These are phyloP conservation scores for Falco peregrinus DNA, from an alignment of 2,797 vertebrate species.

Conservation along the genomic window DNA sequence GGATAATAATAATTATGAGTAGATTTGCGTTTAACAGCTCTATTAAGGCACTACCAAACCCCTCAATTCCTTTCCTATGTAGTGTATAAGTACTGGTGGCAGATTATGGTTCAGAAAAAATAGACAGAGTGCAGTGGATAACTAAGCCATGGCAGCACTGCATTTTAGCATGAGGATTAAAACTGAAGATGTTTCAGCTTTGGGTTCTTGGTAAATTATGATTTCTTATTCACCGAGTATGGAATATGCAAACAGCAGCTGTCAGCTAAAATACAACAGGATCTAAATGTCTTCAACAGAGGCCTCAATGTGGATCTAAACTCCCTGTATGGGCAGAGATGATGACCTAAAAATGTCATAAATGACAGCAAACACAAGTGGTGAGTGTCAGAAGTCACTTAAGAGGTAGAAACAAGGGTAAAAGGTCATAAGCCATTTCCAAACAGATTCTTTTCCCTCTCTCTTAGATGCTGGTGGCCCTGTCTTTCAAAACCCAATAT, in stretches of 20 bases:
- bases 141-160: background rate
- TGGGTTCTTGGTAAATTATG: background rate
- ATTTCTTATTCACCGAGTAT: background rate
- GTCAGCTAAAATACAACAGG: background rate
- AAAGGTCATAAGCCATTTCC: background rate
- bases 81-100: background rate
- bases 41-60: background rate
- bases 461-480: background rate
- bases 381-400: background rate
- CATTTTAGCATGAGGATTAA: background rate
- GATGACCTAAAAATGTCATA: background rate
- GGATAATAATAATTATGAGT: constrained; percentile 18
- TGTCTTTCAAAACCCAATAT: background rate
- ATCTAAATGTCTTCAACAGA: background rate
- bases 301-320: background rate
- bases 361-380: background rate
- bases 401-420: background rate
- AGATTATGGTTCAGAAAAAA: background rate
- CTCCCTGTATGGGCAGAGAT: background rate
- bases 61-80: background rate
- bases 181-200: background rate
- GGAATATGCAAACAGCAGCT: background rate
- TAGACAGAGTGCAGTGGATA: background rate
- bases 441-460: background rate
- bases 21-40: constrained; percentile 25